These are phyloP conservation scores for Triplophysa siluroides DNA, from an alignment of 2,113 vertebrate species.

Conservation along the genomic window DNA sequence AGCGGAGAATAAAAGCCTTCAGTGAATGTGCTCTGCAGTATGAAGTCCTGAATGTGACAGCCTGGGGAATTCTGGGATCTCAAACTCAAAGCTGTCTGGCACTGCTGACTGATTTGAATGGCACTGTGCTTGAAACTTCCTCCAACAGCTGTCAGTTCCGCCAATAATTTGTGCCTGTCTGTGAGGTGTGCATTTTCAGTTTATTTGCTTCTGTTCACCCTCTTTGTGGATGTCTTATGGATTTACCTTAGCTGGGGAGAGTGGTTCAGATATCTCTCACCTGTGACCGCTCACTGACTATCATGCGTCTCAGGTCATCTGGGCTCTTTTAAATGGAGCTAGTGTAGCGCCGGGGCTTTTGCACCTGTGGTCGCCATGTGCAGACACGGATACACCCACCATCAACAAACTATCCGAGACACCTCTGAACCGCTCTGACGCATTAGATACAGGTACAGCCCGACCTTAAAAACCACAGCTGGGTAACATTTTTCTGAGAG, in stretches of 20 bases:
- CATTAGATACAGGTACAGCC: conserved; percentile 5
- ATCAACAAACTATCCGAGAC: neutral
- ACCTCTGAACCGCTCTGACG: neutral
- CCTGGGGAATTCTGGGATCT: conserved; percentile 7
- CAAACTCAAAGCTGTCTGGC: neutral
- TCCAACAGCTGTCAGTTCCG: conserved; percentile 41
- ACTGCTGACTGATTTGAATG: conserved; percentile 47
- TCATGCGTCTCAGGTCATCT: neutral
- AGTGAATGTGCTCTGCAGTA: no score
- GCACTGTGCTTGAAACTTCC: conserved; percentile 61
- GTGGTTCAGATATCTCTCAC: neutral
- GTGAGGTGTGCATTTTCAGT: conserved; percentile 15
- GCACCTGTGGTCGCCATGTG: conserved; percentile 51
- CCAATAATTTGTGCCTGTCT: neutral
- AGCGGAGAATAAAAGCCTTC: neutral
- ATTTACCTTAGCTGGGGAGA: neutral
- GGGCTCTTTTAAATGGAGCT: neutral
- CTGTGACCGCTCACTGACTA: neutral
- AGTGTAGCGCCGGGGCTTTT: no score
- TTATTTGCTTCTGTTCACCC: neutral
- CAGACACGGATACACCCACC: conserved; percentile 4
- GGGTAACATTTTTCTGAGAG: conserved; percentile 1
- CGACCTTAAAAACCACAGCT: conserved; percentile 18
- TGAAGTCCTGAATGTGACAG: neutral
- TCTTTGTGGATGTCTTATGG: neutral